phyloP scores from a whole-genome alignment of 2,113 vertebrate genomes.

The Oreotrochilus melanogaster region DNA sequence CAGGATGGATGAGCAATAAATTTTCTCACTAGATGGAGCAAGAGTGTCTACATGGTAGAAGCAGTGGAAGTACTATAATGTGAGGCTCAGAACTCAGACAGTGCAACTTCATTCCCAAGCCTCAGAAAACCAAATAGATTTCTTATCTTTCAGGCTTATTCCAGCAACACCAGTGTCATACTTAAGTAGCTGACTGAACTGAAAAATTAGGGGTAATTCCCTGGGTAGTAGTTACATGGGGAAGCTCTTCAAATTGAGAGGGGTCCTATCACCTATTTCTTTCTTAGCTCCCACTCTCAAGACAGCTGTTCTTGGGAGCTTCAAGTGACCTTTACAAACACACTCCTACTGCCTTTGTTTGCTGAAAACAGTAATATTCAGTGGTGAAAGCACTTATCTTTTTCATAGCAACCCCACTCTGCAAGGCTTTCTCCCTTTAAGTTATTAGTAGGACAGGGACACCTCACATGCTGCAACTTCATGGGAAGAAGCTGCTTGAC shows the following conservation, averaged over 20 bases:
- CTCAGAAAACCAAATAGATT: not conserved
- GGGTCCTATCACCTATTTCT: not conserved
- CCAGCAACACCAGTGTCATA: not conserved
- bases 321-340: not conserved
- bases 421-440: not conserved
- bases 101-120: not conserved
- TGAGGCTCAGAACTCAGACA: not conserved
- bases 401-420: not conserved
- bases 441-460: no score
- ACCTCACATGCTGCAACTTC: no score
- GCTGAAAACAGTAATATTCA: not conserved
- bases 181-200: not conserved
- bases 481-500: no score
- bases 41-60: not conserved
- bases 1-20: not conserved
- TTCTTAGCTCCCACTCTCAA: not conserved
- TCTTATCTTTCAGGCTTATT: not conserved
- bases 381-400: not conserved
- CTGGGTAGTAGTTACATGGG: not conserved
- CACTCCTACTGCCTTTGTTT: not conserved
- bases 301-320: not conserved
- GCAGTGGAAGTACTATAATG: not conserved
- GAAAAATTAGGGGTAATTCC: not conserved
- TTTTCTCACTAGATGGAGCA: slow-evolving; percentile 30
- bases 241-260: not conserved